Evolutionary conservation across 1,140 invertebrate genomes (phyloP), one percentile per base, ranked within the genome.

Genomic region (Lysiphlebus fabarum): DNA sequence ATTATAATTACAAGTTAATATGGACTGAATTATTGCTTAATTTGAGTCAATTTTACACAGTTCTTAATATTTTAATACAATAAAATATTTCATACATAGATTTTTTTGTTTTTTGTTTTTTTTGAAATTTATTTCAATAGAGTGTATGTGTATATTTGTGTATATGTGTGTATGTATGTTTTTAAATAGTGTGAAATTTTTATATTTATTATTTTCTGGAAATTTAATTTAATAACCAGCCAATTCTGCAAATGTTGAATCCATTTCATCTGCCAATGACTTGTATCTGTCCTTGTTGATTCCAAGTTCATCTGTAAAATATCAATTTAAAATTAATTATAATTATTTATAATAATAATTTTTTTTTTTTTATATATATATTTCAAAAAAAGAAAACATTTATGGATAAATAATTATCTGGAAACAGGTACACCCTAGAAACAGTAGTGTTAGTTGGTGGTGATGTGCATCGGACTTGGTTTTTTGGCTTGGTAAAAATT

Each of bases 251-350:
- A 90, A 90, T 62, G 89, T 90, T 65, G 83, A 82, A 85, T 98
- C 95, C 90, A 98, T 91, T 81, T 98, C 96, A 82, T 98, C 95
- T 71, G 89, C 89, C 80, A 91, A 82, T 65, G 87, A 89, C 86
- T 98, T 98, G 91, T 96, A 98, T 88, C 93, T 92, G 86, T 98
- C 95, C 86, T 98, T 98, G 87, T 98, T 96, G 86, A 95, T 91
- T 72, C 96, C 92, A 82, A 98, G 85, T 84, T 98, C 96, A 83
- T 98, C 96, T 98, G 85, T 43, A 78, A 80, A 59, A 60, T 34
- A 53, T 57, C 36, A 50, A 48, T 40, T 10, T 10, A 11, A 7
- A n/a, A 50, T 37, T 14, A 56, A 14, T 47, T 6, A 47, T 6
- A 2, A 56, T 34, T 47, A 11, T 47, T 26, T 26, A 10, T 34